Base-by-base conservation (phyloP, 2,797 vertebrate species). In the Siniperca scherzeri region DNA sequence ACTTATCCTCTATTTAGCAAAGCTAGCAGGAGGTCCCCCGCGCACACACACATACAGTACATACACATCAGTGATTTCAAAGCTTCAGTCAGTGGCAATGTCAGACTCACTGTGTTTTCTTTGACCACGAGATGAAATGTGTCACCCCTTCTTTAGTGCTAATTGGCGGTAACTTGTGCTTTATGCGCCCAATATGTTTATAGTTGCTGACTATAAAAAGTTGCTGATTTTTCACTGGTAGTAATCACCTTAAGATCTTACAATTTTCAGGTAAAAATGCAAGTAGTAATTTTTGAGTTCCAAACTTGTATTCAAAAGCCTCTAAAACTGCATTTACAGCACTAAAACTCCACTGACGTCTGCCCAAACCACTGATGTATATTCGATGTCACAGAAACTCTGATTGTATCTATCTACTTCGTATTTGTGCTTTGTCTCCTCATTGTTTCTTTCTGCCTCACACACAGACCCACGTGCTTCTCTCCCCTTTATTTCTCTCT, bases 1-100 rank as follows among this genome's bases (percentile, higher is more conserved):
- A 93, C 91, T 96, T 95, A 95, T 92, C 93, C 90, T 89, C 88
- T 92, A 78, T 94, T 94, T 93, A 95, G 93, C 91, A 85, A 87
- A 73, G 79, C 84, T 81, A 81, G 85, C 90, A 86, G 86, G 91
- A 87, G 86, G 87, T 62, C 57, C 55, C 44, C 59, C 65, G 38
- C 38, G 5, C 71, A 25, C 76, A 66, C 83, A 79, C 60, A 68
- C 59, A 48, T 77, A 62, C 50, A 61, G 52, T 40, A 74, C 38
- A 56, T 4, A 56, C 69, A 78, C 60, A 76, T 64, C 59, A 70
- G 52, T 73, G 62, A 77, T 82, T 74, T 89, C 55, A 79, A 81
- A 74, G 77, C 86, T 87, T 85, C 83, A 90, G 86, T 92, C 75
- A 83, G 72, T 59, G 66, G 59, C 78, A 57, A 25, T 74, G 81